A percentile compares a stretch with the other conserved stretches of the same genome.
phyloP scores from a whole-genome alignment of 2,888 invertebrate genomes.

The Prosapia bicincta region DNA sequence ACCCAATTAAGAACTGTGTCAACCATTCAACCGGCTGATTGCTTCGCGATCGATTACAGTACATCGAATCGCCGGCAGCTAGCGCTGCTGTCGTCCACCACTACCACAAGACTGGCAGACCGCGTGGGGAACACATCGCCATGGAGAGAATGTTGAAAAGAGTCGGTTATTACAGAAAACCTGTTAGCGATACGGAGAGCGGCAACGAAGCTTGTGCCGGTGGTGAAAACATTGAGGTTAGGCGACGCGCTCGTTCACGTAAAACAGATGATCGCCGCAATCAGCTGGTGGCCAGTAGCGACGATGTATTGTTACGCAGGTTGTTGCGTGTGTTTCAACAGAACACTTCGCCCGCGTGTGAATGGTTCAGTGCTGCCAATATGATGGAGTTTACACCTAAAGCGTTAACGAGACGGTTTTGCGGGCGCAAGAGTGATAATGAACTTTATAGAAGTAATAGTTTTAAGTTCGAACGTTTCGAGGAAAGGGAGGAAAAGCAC shows the following conservation, averaged over 20 bases:
- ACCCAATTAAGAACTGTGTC: not conserved
- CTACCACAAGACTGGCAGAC: not conserved
- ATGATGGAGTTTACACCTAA: slow-evolving; percentile 50
- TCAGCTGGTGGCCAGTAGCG: slow-evolving; percentile 25
- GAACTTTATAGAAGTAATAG: slow-evolving; percentile 83
- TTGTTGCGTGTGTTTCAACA: slow-evolving; percentile 28
- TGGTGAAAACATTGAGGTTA: slow-evolving; percentile 7
- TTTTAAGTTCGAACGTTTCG: slow-evolving; percentile 83
- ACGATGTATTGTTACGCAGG: slow-evolving; percentile 32
- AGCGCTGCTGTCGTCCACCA: not conserved
- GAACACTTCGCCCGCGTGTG: slow-evolving; percentile 26
- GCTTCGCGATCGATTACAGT: not conserved
- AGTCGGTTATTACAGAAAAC: slow-evolving; percentile 8
- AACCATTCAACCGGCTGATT: not conserved
- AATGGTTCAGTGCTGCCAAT: slow-evolving; percentile 34
- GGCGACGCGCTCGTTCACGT: not conserved
- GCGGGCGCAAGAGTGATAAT: slow-evolving; percentile 70
- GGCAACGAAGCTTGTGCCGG: slow-evolving; percentile 20
- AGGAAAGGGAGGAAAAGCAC: slow-evolving; percentile 57
- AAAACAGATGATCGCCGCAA: not conserved
- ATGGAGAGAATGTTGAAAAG: slow-evolving; percentile 31
- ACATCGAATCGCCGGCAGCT: not conserved
- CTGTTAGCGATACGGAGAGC: slow-evolving; percentile 16
- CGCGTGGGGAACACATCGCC: not conserved
- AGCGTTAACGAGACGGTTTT: slow-evolving; percentile 67